These are phyloP conservation scores for Bergia puertoricense DNA, from an alignment of 92 coral and sea anemone species.

Conservation along the genomic window DNA sequence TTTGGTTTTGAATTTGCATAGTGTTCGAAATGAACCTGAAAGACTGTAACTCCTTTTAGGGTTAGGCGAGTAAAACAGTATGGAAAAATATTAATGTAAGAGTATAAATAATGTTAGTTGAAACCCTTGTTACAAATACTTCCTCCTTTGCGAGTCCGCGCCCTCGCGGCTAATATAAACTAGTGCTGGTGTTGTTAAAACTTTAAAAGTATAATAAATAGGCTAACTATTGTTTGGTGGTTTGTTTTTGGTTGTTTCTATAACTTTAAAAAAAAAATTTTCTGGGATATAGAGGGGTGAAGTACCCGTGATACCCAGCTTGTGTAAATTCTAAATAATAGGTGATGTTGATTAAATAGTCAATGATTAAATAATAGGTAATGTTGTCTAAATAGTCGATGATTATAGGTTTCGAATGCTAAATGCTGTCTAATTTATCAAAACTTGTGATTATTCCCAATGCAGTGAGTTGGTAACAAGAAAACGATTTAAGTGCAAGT, in stretches of 20 bases:
- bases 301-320: neutral
- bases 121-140: neutral
- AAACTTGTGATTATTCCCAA: neutral
- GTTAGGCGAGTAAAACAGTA: no score
- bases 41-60: no score
- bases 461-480: no score
- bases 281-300: neutral
- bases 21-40: no score
- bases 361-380: neutral
- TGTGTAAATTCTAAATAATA: neutral
- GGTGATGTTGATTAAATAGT: neutral
- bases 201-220: neutral
- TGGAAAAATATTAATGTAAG: no score
- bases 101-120: no score
- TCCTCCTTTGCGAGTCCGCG: conserved; percentile 16
- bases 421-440: neutral
- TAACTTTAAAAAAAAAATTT: neutral
- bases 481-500: neutral
- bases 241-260: neutral
- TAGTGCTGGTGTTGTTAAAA: no score
- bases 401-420: neutral
- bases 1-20: no score
- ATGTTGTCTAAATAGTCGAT: neutral
- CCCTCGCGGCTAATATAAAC: neutral
- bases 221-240: neutral